Conservation (phyloP, 2,797 vertebrate species). For the Mastacembelus armatus region DNA sequence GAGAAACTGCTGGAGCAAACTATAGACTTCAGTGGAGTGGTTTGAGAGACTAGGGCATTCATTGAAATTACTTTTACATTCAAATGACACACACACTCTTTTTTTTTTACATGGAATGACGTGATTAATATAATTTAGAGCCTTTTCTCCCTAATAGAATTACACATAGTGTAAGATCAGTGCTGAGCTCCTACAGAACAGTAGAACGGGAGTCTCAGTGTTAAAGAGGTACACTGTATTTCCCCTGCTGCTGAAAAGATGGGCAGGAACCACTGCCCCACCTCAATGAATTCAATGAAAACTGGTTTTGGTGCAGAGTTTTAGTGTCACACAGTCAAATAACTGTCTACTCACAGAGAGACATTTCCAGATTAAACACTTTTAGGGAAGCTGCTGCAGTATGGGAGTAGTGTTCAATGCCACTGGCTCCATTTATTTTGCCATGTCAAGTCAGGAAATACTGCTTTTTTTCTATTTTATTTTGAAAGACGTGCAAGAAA, state of each 20-base stretch:
- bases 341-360: slow-evolving; percentile 44
- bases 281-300: slow-evolving; percentile 43
- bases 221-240: slow-evolving; percentile 47
- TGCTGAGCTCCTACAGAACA: neutral
- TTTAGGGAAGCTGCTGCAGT: slow-evolving; percentile 35
- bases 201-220: slow-evolving; percentile 39
- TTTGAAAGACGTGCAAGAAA: slow-evolving; percentile 7
- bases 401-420: slow-evolving; percentile 6
- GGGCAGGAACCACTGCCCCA: slow-evolving; percentile 33
- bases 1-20: slow-evolving; percentile 46
- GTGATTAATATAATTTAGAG: slow-evolving; percentile 57
- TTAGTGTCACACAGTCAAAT: slow-evolving; percentile 39
- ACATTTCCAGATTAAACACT: slow-evolving; percentile 66
- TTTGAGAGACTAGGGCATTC: slow-evolving; percentile 32
- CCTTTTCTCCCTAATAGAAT: slow-evolving; percentile 41
- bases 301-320: slow-evolving; percentile 35
- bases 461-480: slow-evolving; percentile 35
- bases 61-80: slow-evolving; percentile 41
- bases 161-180: slow-evolving; percentile 61
- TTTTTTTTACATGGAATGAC: slow-evolving; percentile 22
- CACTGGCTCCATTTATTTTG: slow-evolving; percentile 28
- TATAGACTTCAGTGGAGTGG: slow-evolving; percentile 22
- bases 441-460: slow-evolving; percentile 41
- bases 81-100: slow-evolving; percentile 16
- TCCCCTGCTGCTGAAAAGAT: slow-evolving; percentile 57